Base-by-base conservation (phyloP, 2,888 invertebrate species). In the Oegoconia quadripuncta region DNA sequence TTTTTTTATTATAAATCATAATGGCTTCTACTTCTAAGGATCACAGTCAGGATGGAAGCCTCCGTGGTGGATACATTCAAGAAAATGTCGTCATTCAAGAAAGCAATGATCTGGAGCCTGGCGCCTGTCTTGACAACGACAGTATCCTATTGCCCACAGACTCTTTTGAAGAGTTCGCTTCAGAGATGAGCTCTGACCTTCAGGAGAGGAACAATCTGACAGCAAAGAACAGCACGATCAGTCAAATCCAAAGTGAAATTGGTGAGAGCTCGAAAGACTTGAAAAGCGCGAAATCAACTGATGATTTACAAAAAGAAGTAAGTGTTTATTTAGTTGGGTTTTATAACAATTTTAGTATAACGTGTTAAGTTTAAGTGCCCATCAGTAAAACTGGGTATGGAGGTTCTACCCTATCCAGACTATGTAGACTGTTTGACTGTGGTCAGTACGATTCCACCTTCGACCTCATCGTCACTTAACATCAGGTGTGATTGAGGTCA, bases 81-180 rank as follows among this genome's bases (percentile, higher is more conserved):
- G n/a, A n/a, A n/a, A n/a, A 11, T 15, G 16, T 16, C 3, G 15
- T 15, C 14, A 71, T 67, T 23, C 67, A 61, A 39, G 63, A 64
- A 7, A 47, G 72, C 8, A 66, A 68, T 46, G 78, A 76, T 18
- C 49, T 86, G 14, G 86, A 82, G 53, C 87, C 87, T 6, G 87
- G 87, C 3, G 84, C 84, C 18, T 87, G 86, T 48, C 61, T 67
- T 3, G n/a, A n/a, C n/a, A n/a, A n/a, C 12, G 93, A 93, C 65
- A 91, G 91, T 56, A 90, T 93, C 70, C 78, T 95, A 26, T 90
- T 93, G 35, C 91, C 93, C 1, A 91, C 92, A 5, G 92, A 93
- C 69, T 90, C 91, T 13, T 91, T 91, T 55, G 92, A 93, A 50
- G 92, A 93, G 53, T 91, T 92, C 55, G 91, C 91, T 28, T 80